Evolutionary conservation across 1,140 invertebrate genomes (phyloP).

Genomic region (Glossosoma conforme): DNA sequence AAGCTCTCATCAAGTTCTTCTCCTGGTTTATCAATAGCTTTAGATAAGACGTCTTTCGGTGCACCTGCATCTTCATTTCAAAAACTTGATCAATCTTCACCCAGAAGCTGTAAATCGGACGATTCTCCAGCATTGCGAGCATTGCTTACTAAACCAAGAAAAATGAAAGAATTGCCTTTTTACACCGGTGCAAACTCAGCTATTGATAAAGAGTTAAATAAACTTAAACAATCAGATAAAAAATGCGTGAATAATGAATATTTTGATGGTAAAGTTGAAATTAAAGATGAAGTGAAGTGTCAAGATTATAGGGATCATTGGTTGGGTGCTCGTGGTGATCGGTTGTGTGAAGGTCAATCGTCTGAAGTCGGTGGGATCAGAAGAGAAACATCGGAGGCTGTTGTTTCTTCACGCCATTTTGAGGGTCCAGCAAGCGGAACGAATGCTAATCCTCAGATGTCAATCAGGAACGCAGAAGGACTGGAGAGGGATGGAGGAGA

Average conservation of each 20-base stretch:
- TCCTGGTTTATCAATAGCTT: not conserved
- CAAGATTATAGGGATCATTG: no score
- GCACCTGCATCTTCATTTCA: not conserved
- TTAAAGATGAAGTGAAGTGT: no score
- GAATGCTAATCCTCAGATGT: conserved; percentile 4
- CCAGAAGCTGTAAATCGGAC: conserved; percentile 4
- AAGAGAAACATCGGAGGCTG: no score
- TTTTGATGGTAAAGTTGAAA: no score
- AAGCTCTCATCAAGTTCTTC: conserved; percentile 17
- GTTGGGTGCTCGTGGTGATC: no score
- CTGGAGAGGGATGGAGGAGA: not conserved
- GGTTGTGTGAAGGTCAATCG: no score
- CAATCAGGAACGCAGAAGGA: not conserved
- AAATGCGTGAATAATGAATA: no score
- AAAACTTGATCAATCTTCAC: conserved; percentile 6
- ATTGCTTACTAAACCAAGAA: conserved; percentile 46
- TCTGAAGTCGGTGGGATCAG: no score
- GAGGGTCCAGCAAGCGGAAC: not conserved
- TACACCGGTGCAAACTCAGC: no score
- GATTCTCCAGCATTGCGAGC: conserved; percentile 45
- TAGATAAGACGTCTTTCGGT: conserved; percentile 2
- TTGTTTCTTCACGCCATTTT: not conserved
- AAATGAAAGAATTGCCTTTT: no score
- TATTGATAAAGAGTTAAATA: no score
- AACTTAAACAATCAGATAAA: no score